A percentile compares a stretch with the other conserved stretches of the same genome.
These are phyloP conservation scores for Odontothrips loti DNA, from an alignment of 2,888 invertebrate genomes.

Conservation along the genomic window DNA sequence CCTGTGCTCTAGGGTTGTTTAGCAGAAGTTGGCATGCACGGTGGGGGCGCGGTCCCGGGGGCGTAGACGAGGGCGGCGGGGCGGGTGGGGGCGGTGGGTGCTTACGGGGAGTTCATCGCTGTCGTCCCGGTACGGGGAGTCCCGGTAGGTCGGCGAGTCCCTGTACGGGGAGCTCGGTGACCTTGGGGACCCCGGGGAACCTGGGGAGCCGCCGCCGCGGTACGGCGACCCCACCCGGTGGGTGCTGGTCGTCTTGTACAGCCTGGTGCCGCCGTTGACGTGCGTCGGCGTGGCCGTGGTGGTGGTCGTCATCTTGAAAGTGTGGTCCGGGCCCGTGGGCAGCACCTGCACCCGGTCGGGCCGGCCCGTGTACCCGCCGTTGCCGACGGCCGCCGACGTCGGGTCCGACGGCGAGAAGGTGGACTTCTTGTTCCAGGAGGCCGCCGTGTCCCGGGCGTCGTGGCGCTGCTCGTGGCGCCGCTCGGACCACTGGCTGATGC, in stretches of 20 bases:
- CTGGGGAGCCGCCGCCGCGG: slow-evolving; percentile 28
- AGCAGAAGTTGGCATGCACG: too few species aligned
- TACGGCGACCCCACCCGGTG: slow-evolving; percentile 28
- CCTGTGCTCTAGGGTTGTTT: too few species aligned
- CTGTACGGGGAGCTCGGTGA: slow-evolving; percentile 9
- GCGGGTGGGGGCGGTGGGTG: neutral
- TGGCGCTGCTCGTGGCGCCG: slow-evolving; percentile 45
- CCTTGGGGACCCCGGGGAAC: neutral
- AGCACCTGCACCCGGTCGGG: slow-evolving; percentile 40
- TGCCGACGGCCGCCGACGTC: neutral
- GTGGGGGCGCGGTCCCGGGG: neutral
- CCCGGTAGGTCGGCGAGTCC: slow-evolving; percentile 16
- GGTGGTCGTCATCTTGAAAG: slow-evolving; percentile 36
- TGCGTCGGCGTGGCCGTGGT: slow-evolving; percentile 8
- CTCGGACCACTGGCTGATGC: slow-evolving; percentile 76
- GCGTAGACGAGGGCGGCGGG: neutral
- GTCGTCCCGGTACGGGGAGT: slow-evolving; percentile 21
- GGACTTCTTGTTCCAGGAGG: slow-evolving; percentile 35
- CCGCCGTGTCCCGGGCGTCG: slow-evolving; percentile 31
- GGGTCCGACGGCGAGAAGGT: slow-evolving; percentile 25
- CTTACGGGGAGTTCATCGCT: slow-evolving; percentile 7
- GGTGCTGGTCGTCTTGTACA: slow-evolving; percentile 28
- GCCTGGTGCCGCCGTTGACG: slow-evolving; percentile 31
- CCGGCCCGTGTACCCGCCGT: slow-evolving; percentile 32
- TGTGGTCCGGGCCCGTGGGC: slow-evolving; percentile 41